phyloP scores from a whole-genome alignment of 2,888 invertebrate species.

The Eupithecia dodoneata region DNA sequence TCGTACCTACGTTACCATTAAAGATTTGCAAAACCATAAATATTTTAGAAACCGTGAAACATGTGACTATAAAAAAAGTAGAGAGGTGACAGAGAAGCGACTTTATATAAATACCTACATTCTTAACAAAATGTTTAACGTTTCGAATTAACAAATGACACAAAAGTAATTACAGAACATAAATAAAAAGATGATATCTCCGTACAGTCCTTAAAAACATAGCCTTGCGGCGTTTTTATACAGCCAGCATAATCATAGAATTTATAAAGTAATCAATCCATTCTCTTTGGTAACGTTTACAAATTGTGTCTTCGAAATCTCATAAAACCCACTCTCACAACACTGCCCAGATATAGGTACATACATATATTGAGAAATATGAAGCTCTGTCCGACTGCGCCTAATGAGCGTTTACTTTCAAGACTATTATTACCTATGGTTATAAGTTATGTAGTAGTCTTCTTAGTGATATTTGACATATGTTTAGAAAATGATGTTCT shows the following conservation, averaged over 20 bases:
- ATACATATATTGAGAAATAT: constrained; percentile 61
- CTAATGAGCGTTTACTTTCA: constrained; percentile 60
- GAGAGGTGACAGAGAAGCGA: background rate
- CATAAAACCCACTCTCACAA: constrained; percentile 52
- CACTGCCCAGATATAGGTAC: background rate
- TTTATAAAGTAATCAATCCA: constrained; percentile 83
- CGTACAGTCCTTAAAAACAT: constrained; percentile 16
- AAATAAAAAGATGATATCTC: constrained; percentile 65
- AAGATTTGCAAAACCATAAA: too few species aligned
- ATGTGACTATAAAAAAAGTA: background rate
- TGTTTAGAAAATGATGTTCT: background rate
- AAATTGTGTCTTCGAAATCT: constrained; percentile 79
- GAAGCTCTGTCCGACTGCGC: constrained; percentile 53
- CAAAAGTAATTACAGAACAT: constrained; percentile 68
- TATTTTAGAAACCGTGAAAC: background rate
- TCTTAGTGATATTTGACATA: background rate
- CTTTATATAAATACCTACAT: background rate
- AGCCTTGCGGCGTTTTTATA: constrained; percentile 68
- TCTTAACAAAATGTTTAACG: background rate
- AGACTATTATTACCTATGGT: constrained; percentile 21
- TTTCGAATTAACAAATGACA: constrained; percentile 53
- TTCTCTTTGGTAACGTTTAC: constrained; percentile 78
- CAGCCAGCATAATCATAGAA: constrained; percentile 74
- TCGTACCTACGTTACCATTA: background rate
- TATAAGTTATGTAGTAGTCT: background rate